Conservation (phyloP, 1,140 invertebrate genomes). For the Popillia japonica region DNA sequence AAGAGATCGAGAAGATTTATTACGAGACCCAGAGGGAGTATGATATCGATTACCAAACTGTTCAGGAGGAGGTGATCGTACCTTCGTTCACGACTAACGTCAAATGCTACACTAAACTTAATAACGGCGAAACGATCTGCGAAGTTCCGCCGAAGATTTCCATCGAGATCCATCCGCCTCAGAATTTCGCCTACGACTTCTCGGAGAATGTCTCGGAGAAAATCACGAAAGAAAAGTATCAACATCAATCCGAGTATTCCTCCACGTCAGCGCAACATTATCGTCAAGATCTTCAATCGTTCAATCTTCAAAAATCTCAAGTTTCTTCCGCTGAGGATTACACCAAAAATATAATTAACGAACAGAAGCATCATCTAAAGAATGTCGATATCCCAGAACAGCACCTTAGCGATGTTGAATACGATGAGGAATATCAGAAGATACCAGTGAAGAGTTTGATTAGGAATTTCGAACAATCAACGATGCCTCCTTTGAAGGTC, state of each 20-base stretch:
- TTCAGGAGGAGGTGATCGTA: constrained; percentile 46
- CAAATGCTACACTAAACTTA: constrained; percentile 28
- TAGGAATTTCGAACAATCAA: constrained; percentile 69
- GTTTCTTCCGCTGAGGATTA: constrained; percentile 12
- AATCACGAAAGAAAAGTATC: constrained; percentile 3
- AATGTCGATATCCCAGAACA: not conserved
- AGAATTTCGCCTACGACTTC: constrained; percentile 9
- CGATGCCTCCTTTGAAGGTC: constrained; percentile 65
- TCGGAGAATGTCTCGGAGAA: not conserved
- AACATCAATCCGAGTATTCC: not conserved
- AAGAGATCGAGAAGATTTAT: constrained; percentile 56
- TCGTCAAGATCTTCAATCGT: no score
- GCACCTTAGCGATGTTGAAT: constrained; percentile 36
- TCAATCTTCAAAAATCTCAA: not conserved
- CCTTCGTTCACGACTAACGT: constrained; percentile 35
- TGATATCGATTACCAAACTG: constrained; percentile 55
- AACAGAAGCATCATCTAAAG: not conserved
- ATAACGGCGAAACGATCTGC: not conserved
- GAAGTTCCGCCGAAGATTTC: constrained; percentile 20
- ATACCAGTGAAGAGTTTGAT: constrained; percentile 72
- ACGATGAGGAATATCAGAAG: constrained; percentile 64
- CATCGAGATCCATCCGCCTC: constrained; percentile 19
- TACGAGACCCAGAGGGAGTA: constrained; percentile 55
- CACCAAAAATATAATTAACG: not conserved
- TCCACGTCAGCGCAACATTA: not conserved